A percentile compares a stretch with the other conserved stretches of the same genome.
phyloP scores from a whole-genome alignment of 2,113 vertebrate species.

The Theristicus caerulescens region DNA sequence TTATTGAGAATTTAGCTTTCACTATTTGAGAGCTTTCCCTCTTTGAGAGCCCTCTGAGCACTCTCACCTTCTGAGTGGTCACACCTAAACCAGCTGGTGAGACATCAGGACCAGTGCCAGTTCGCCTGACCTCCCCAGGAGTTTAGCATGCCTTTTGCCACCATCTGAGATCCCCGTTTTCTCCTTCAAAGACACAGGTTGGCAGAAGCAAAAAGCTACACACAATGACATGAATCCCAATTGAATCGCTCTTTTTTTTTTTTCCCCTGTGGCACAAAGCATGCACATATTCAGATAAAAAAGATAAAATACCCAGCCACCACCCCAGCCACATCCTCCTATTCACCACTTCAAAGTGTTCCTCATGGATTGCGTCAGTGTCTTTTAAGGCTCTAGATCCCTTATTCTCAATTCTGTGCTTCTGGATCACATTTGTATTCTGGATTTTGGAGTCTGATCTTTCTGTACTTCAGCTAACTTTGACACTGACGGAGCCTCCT shows the following conservation, averaged over 20 bases:
- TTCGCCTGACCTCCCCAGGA: background rate
- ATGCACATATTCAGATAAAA: background rate
- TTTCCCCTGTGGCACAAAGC: background rate
- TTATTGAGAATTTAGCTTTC: background rate
- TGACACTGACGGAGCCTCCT: background rate
- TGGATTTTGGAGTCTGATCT: background rate
- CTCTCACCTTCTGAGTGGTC: fast-evolving
- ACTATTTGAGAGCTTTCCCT: background rate
- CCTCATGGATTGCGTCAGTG: fast-evolving
- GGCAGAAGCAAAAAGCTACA: background rate
- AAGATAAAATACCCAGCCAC: background rate
- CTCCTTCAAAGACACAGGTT: background rate
- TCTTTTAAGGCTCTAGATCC: background rate
- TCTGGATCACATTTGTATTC: background rate
- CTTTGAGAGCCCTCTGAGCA: background rate
- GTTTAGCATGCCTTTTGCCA: fast-evolving
- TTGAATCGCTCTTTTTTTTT: fast-evolving
- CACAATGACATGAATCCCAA: background rate
- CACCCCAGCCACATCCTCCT: background rate
- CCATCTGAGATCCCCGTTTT: background rate
- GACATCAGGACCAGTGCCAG: background rate
- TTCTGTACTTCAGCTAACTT: background rate
- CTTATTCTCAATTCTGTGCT: background rate
- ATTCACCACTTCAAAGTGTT: background rate
- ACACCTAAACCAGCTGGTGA: background rate